Evolutionary conservation across 2,888 invertebrate species (phyloP), one percentile per base, ranked within the genome.

Genomic region (Apoderus coryli): DNA sequence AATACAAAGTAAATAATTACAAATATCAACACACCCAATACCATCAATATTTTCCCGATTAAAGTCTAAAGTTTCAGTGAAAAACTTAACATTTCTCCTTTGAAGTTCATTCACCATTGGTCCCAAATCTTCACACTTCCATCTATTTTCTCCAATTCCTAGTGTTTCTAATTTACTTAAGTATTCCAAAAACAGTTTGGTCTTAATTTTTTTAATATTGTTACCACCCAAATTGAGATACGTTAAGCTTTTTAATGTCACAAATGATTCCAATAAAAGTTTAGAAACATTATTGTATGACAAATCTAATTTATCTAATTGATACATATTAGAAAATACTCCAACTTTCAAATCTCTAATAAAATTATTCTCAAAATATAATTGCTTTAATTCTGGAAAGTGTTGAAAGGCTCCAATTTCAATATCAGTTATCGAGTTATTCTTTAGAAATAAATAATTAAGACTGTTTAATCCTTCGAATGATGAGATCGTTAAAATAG

Each of bases 131-230:
- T 37, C 36, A 25, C 45, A 45, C 16, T 37, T 34, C 41, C 43
- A 45, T 19, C 40, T 42, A 24, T 45, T 45, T 3, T 31, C 16
- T 3, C 39, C 41, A 14, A 45, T 41, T 6, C 40, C 40, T 2
- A 45, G 22, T 13, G 37, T n/a, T n/a, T n/a, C n/a, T n/a, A n/a
- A n/a, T n/a, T n/a, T n/a, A n/a, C n/a, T n/a, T n/a, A n/a, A n/a
- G n/a, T n/a, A n/a, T n/a, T n/a, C n/a, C n/a, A n/a, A n/a, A n/a
- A n/a, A n/a, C n/a, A n/a, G n/a, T n/a, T n/a, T n/a, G n/a, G n/a
- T n/a, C n/a, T n/a, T n/a, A n/a, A n/a, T n/a, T n/a, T n/a, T n/a
- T 27, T 38, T 43, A 16, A 45, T 19, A 34, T 43, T 37, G 25
- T 45, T 45, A 7, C 32, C 31, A 24, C 39, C 44, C 14, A 45